Percentiles rank a stretch among this genome's conserved stretches.
phyloP scores from a whole-genome alignment of 2,888 invertebrate genomes.

The Drosophila aldrichi region DNA sequence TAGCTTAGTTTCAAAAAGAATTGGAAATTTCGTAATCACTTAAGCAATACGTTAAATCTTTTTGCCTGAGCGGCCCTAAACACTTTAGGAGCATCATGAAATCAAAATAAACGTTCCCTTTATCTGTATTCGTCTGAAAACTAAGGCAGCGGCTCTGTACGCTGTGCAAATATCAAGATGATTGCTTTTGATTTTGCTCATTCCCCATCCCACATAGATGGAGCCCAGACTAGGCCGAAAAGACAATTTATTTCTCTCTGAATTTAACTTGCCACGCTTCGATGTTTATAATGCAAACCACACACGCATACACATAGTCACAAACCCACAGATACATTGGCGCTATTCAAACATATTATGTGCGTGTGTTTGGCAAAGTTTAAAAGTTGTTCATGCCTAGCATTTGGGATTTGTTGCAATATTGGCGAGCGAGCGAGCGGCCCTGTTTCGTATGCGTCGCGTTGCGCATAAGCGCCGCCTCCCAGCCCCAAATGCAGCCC shows the following conservation, averaged over 20 bases:
- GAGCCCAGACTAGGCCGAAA: conserved; percentile 15
- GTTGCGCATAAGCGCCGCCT: conserved; percentile 64
- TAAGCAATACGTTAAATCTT: conserved; percentile 4
- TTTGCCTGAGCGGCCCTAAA: conserved; percentile 7
- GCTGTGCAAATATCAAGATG: conserved; percentile 67
- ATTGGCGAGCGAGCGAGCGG: conserved; percentile 52
- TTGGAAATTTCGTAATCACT: not conserved
- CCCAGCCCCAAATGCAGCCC: conserved; percentile 27
- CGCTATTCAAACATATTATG: conserved; percentile 33
- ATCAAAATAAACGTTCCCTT: conserved; percentile 36
- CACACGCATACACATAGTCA: conserved; percentile 19
- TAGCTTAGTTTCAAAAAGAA: not conserved
- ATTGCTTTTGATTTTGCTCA: conserved; percentile 71
- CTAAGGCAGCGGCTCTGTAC: conserved; percentile 47
- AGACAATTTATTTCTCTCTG: conserved; percentile 60
- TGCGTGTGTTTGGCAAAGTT: conserved; percentile 53
- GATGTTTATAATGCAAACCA: conserved; percentile 57
- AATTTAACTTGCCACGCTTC: conserved; percentile 72
- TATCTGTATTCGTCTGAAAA: conserved; percentile 32
- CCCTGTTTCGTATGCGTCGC: conserved; percentile 66
- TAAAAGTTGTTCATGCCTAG: conserved; percentile 76
- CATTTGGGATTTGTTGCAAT: conserved; percentile 76
- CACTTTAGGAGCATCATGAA: conserved; percentile 41
- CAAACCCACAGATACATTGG: conserved; percentile 16
- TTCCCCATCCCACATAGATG: conserved; percentile 21